Percentiles rank a stretch among this genome's conserved stretches.
Conservation (phyloP, 53 echinoderm and acorn worm genomes). For the Echinarachnius parma region DNA sequence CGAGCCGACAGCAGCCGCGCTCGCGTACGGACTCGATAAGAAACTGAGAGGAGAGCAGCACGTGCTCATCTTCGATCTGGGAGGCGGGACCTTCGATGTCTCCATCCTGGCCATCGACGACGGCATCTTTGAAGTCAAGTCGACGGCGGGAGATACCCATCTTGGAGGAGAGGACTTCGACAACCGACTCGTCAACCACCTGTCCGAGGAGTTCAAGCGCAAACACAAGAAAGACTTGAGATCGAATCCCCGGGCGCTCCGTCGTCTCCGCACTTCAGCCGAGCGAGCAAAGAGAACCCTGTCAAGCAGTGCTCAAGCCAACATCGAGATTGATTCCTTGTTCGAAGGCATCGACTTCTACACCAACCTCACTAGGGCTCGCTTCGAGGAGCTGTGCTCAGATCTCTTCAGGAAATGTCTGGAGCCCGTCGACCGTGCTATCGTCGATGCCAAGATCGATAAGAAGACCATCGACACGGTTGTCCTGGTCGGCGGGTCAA, state of each 20-base stretch:
- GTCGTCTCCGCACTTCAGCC: constrained; percentile 78
- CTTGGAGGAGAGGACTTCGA: constrained; percentile 94
- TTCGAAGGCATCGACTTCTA: constrained; percentile 88
- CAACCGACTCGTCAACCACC: constrained; percentile 70
- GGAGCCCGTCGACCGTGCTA: constrained; percentile 75
- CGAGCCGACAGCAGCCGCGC: constrained; percentile 77
- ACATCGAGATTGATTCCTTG: constrained; percentile 82
- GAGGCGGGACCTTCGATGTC: constrained; percentile 92
- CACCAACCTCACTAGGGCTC: constrained; percentile 70
- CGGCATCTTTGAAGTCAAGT: constrained; percentile 81
- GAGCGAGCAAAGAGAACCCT: constrained; percentile 92
- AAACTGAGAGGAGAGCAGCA: constrained; percentile 63
- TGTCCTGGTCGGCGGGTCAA: constrained; percentile 85
- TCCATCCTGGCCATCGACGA: constrained; percentile 80
- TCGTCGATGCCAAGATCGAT: constrained; percentile 73
- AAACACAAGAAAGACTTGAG: constrained; percentile 81
- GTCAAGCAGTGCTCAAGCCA: constrained; percentile 74
- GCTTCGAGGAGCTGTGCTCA: constrained; percentile 85
- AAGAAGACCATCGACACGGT: constrained; percentile 66
- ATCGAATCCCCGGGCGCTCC: constrained; percentile 56
- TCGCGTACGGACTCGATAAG: constrained; percentile 85
- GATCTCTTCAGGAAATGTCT: constrained; percentile 72
- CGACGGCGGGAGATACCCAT: constrained; percentile 85
- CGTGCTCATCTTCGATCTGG: constrained; percentile 85
- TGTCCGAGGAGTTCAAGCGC: constrained; percentile 68